phyloP scores from a whole-genome alignment of 2,888 invertebrate species.

The Pammene fasciana region DNA sequence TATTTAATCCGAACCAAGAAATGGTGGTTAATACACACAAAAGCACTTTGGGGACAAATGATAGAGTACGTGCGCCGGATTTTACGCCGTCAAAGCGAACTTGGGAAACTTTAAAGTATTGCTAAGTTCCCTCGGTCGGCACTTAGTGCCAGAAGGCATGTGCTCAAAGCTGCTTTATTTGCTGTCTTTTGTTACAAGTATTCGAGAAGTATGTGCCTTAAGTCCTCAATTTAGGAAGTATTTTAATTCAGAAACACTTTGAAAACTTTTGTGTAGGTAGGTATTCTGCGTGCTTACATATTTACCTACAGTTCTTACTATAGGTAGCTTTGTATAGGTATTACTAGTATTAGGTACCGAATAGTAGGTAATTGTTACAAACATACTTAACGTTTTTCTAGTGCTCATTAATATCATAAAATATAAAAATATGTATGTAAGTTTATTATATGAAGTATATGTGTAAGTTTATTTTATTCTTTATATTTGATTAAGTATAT shows the following conservation, averaged over 20 bases:
- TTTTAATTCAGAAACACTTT: slow-evolving; percentile 28
- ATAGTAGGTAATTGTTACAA: too few relatives aligned
- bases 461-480: too few relatives aligned
- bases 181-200: slow-evolving; percentile 24
- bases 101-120: slow-evolving; percentile 41
- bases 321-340: too few relatives aligned
- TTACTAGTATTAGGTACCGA: too few relatives aligned
- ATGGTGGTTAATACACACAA: slow-evolving; percentile 35
- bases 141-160: slow-evolving; percentile 35
- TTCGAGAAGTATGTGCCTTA: slow-evolving; percentile 21
- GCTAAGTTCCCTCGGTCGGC: slow-evolving; percentile 34
- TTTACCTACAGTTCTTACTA: too few relatives aligned
- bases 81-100: slow-evolving; percentile 35
- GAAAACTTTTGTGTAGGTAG: background rate
- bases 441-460: too few relatives aligned
- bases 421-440: too few relatives aligned
- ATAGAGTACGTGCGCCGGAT: slow-evolving; percentile 31
- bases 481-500: too few relatives aligned
- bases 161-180: slow-evolving; percentile 34
- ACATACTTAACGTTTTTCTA: too few relatives aligned
- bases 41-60: slow-evolving; percentile 31
- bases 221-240: slow-evolving; percentile 23
- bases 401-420: too few relatives aligned
- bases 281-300: too few relatives aligned
- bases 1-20: slow-evolving; percentile 20